A percentile compares a stretch with the other conserved stretches of the same genome.
These are phyloP conservation scores for Carabus problematicus DNA, from an alignment of 2,888 invertebrate species.

Conservation along the genomic window DNA sequence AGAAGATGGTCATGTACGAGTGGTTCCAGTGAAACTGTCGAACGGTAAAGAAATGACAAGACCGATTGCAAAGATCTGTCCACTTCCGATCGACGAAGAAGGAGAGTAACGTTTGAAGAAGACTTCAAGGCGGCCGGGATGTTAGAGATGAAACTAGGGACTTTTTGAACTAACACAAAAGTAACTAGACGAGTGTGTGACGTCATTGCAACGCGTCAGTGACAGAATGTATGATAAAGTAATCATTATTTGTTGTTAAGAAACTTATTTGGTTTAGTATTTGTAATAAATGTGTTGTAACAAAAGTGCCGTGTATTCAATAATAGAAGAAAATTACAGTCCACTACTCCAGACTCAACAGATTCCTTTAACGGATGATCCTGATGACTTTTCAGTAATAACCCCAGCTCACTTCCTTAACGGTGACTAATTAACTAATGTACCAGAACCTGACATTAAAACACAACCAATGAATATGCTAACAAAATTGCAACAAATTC, in stretches of 20 bases:
- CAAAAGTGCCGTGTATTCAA: too few relatives aligned
- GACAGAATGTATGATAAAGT: too few relatives aligned
- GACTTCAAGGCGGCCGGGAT: too few relatives aligned
- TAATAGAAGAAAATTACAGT: too few relatives aligned
- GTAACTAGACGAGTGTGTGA: too few relatives aligned
- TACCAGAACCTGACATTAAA: slow-evolving; percentile 43
- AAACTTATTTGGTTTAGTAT: too few relatives aligned
- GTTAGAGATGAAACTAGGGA: too few relatives aligned
- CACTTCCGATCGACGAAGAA: not conserved
- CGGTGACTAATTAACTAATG: slow-evolving; percentile 44
- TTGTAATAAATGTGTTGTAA: too few relatives aligned
- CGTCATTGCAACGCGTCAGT: too few relatives aligned
- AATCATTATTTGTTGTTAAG: too few relatives aligned
- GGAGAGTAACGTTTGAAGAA: not conserved
- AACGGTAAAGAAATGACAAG: not conserved
- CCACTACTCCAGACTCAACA: too few relatives aligned
- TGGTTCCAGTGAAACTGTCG: not conserved
- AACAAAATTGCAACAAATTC: slow-evolving; percentile 45
- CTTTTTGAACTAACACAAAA: too few relatives aligned
- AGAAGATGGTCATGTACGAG: not conserved
- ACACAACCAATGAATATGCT: slow-evolving; percentile 36
- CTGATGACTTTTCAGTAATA: slow-evolving; percentile 40
- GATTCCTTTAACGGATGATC: slow-evolving; percentile 45
- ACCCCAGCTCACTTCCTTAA: slow-evolving; percentile 47
- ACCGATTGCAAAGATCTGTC: not conserved